Evolutionary conservation across 2,888 invertebrate species (phyloP), one percentile per base, ranked within the genome.

Genomic region (Tortrix viridana): DNA sequence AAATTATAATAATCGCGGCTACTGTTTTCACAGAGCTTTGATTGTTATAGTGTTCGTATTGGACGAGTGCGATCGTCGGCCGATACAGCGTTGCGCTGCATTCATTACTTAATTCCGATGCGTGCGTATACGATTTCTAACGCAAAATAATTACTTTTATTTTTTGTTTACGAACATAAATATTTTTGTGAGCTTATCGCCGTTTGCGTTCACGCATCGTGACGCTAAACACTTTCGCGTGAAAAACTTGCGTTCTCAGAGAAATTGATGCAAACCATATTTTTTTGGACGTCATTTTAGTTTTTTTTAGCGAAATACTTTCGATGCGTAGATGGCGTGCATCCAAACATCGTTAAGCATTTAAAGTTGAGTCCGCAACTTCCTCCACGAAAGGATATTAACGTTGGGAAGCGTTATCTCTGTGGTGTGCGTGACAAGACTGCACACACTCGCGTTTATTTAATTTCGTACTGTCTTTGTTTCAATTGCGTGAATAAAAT

Each of bases 41-140:
- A 84, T 86, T 84, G 82, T 82, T 78, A 74, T 12, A 32, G 32
- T 3, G 32, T 3, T 32, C 32, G 32, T 79, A 75, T 79, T 82
- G 81, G 83, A 84, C 82, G 84, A 78, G 84, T 64, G 65, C 80
- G 91, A 91, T 91, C 80, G 89, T 86, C 86, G 86, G 83, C 69
- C 74, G 90, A 90, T 91, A 89, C 68, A 70, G 79, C 79, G 76
- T 74, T 32, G 75, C 77, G 22, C 32, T 63, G 82, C 81, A 85
- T 88, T 89, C 89, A 91, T 91, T 89, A 85, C 86, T 87, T 86
- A 88, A 90, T 88, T 85, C 86, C 82, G 81, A 89, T 90, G 91
- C 90, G 90, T 89, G 87, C 77, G 80, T 80, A 84, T 83, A 79
- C 86, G 85, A 86, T 89, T 88, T 88, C 88, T 88, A 89, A 85